Evolutionary conservation across 2,888 invertebrate species (phyloP).

Genomic region (Tenthredo livida): DNA sequence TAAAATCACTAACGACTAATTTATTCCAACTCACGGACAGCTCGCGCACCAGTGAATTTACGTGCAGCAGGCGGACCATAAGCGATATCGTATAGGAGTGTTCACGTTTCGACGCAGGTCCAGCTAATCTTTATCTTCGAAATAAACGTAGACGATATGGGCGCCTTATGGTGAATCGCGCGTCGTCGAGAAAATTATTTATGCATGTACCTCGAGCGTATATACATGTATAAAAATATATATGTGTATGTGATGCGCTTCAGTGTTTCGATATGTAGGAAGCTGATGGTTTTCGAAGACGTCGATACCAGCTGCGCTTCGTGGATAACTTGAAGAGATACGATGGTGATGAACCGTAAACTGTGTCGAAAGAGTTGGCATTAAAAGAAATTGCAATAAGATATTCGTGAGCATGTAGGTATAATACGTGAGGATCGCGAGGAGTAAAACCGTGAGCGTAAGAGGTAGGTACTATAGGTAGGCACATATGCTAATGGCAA

Average conservation of each 20-base stretch:
- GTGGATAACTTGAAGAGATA: conserved; percentile 26
- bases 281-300: conserved; percentile 4
- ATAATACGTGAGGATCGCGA: neutral
- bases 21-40: conserved; percentile 38
- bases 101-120: neutral
- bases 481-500: conserved; percentile 27
- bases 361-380: conserved; percentile 24
- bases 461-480: conserved; percentile 15
- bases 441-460: neutral
- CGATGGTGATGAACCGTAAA: conserved; percentile 41
- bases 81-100: neutral
- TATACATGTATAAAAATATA: neutral
- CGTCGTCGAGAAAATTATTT: conserved; percentile 9
- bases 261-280: neutral
- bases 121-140: neutral
- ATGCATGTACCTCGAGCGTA: neutral
- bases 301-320: conserved; percentile 20
- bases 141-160: neutral
- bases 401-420: neutral
- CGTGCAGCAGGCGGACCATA: neutral
- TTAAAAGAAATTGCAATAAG: conserved; percentile 42
- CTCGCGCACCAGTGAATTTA: neutral
- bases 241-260: neutral
- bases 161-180: neutral
- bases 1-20: conserved; percentile 41